These are phyloP conservation scores for Pipistrellus nathusii DNA, from an alignment of 2,797 vertebrate genomes.

Conservation along the genomic window DNA sequence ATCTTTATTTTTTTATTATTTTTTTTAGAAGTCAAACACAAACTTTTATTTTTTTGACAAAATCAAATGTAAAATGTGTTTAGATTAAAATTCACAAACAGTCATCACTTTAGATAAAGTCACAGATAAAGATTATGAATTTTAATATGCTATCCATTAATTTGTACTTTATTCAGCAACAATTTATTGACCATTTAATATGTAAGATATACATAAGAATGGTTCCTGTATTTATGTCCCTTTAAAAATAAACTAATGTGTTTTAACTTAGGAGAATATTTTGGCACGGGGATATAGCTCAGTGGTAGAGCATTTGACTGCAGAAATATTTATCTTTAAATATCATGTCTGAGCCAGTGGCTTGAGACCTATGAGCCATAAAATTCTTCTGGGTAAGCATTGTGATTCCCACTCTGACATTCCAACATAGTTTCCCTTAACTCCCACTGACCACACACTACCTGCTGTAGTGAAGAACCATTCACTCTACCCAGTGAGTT, in stretches of 20 bases:
- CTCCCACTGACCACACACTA: background rate
- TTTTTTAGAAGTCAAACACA: background rate
- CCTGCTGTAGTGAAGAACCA: background rate
- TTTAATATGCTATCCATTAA: background rate
- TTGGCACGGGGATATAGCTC: no score
- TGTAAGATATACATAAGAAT: background rate
- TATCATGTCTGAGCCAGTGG: background rate
- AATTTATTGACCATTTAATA: background rate
- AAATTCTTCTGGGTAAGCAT: background rate
- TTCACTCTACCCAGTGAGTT: background rate
- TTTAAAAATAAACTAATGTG: background rate
- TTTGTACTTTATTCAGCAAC: background rate
- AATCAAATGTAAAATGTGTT: background rate
- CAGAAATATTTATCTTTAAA: background rate
- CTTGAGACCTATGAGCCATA: background rate
- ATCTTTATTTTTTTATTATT: no score
- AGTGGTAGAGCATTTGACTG: no score
- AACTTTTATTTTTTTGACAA: background rate
- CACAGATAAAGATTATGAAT: background rate
- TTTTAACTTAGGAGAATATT: slow-evolving; percentile 3
- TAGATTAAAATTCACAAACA: background rate
- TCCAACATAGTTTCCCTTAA: background rate
- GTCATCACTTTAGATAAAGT: background rate
- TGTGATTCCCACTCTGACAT: background rate
- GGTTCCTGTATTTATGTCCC: background rate